Base-by-base conservation (phyloP, 1,140 invertebrate genomes). In the Melitaea cinxia region DNA sequence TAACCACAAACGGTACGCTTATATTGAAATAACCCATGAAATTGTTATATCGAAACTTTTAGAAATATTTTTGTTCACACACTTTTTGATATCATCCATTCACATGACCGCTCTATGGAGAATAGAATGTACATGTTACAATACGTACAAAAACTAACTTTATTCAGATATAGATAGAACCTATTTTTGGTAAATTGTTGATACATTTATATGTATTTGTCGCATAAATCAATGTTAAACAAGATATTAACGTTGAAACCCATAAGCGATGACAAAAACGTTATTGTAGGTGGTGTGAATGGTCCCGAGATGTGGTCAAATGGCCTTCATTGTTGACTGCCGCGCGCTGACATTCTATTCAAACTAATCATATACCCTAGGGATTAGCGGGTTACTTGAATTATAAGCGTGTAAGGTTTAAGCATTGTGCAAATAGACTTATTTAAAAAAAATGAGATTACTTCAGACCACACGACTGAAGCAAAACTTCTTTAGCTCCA, bases 201-300 rank as follows among this genome's bases (percentile, higher is more conserved):
- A 50, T 35, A 65, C 15, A 65, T 64, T 65, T 56, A 62, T 72
- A 78, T 61, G 74, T 72, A 71, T 70, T 64, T 52, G 45, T 52
- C 54, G 68, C 76, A 89, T 89, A 89, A 89, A 89, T 89, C 86
- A 89, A 78, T 81, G 65, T 73, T 75, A 62, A 86, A 87, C 83
- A 82, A 83, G 80, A 86, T 82, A 87, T 86, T 80, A 85, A 85
- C 72, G 77, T 67, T 68, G 56, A 68, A 72, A 19, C 58, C 61
- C 65, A 59, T 70, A 75, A 65, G 68, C 65, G 49, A 75, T 80
- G 77, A 77, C 81, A 85, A 82, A 83, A 84, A 83, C 72, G 12
- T 37, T 62, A 80, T 88, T 88, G 85, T 83, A 67, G 61, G 69
- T 42, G 61, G 64, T 74, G 70, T 82, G 73, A 82, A 82, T 78